These are phyloP conservation scores for Apoda limacodes DNA, from an alignment of 2,888 invertebrate genomes.

Conservation along the genomic window DNA sequence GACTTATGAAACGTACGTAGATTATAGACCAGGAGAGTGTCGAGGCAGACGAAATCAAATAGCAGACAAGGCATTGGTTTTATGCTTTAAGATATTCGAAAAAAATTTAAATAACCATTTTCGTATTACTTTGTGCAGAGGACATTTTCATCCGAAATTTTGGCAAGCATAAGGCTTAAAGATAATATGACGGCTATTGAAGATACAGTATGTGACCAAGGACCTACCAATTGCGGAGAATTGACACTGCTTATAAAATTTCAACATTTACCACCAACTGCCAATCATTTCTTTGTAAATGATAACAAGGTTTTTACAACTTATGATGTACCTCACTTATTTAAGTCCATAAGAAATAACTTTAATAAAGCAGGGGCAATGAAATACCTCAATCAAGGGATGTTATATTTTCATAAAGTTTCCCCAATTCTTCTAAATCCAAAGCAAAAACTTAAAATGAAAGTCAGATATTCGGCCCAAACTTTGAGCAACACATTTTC, in stretches of 20 bases:
- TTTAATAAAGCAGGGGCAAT: conserved; percentile 3
- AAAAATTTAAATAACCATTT: conserved; percentile 4
- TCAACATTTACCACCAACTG: neutral
- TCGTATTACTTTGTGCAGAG: neutral
- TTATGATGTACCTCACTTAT: conserved; percentile 6
- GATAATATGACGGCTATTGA: neutral
- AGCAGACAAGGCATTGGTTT: conserved; percentile 7
- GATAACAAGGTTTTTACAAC: conserved; percentile 6
- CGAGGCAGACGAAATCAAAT: neutral
- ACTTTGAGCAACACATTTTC: conserved; percentile 15
- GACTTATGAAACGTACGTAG: conserved; percentile 3
- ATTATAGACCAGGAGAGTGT: conserved; percentile 1
- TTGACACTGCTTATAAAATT: conserved; percentile 1
- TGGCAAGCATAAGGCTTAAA: neutral
- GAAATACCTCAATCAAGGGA: neutral
- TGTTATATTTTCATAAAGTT: conserved; percentile 2
- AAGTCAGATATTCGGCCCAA: conserved; percentile 15
- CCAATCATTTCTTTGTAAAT: conserved; percentile 4
- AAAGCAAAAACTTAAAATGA: conserved; percentile 12
- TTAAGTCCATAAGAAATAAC: conserved; percentile 8
- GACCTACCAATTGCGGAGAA: conserved; percentile 14
- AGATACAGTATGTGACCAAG: conserved; percentile 16
- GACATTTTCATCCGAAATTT: neutral
- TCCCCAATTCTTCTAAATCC: conserved; percentile 2
- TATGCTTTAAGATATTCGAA: conserved; percentile 2